These are phyloP conservation scores for Drosophila melanocephala DNA, from an alignment of 2,888 invertebrate genomes.

Conservation along the genomic window DNA sequence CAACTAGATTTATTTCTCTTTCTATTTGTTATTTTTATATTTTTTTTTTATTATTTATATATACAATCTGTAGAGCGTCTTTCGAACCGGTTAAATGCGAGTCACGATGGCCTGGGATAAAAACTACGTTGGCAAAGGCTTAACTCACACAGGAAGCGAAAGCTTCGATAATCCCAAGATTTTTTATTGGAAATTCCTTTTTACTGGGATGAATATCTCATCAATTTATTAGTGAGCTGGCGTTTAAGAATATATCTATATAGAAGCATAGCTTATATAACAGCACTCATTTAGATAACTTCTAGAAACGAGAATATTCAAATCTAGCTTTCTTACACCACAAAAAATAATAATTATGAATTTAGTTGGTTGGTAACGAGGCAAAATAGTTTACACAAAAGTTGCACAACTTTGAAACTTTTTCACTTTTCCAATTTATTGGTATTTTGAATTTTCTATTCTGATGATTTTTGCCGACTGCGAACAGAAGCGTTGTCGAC, in stretches of 20 bases:
- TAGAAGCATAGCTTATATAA: not conserved
- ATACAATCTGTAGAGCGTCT: not conserved
- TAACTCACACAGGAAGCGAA: slow-evolving; percentile 5
- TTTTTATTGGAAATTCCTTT: not conserved
- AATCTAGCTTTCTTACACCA: not conserved
- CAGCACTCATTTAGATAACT: not conserved
- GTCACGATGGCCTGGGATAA: not conserved
- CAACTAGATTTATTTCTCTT: slow-evolving; percentile 65
- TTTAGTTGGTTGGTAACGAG: not conserved
- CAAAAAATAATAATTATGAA: not conserved
- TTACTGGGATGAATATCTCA: not conserved
- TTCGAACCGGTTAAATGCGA: slow-evolving; percentile 27
- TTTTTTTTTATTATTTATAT: slow-evolving; percentile 11
- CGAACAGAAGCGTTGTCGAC: slow-evolving; percentile 44
- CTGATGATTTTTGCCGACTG: slow-evolving; percentile 1
- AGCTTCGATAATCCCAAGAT: not conserved
- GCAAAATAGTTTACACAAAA: slow-evolving; percentile 25
- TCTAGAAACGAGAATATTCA: not conserved
- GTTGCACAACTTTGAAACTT: slow-evolving; percentile 11
- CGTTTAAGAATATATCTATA: not conserved
- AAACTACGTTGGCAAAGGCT: not conserved
- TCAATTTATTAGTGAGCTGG: not conserved
- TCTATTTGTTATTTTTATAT: slow-evolving; percentile 32
- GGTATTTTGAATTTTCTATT: slow-evolving; percentile 11
- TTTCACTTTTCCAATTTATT: slow-evolving; percentile 7